Evolutionary conservation across 2,113 vertebrate species (phyloP).

Genomic region (Indicator indicator): DNA sequence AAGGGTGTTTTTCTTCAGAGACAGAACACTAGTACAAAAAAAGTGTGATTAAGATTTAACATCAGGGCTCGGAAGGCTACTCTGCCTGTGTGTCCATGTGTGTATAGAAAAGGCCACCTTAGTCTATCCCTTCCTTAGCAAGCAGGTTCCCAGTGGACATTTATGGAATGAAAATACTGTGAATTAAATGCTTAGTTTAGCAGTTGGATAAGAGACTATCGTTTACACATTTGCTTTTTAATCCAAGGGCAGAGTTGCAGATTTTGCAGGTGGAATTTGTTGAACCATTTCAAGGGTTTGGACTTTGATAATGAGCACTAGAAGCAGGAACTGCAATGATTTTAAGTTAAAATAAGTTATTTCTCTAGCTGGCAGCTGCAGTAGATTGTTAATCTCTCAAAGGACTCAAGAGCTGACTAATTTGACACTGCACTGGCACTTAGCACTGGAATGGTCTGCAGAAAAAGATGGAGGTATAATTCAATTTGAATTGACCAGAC

Average conservation of each 20-base stretch:
- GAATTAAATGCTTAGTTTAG: neutral
- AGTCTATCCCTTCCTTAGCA: neutral
- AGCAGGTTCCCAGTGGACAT: neutral
- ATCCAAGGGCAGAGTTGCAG: neutral
- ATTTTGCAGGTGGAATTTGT: neutral
- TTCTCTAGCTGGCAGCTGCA: constrained; percentile 28
- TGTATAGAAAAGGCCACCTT: neutral
- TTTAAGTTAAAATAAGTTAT: neutral
- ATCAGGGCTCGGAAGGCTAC: neutral
- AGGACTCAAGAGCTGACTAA: neutral
- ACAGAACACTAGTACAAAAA: neutral
- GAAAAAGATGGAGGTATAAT: neutral
- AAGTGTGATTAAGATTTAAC: neutral
- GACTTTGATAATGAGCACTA: neutral
- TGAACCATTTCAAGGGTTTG: neutral
- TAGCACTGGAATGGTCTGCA: constrained; percentile 12
- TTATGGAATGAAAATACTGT: neutral
- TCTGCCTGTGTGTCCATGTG: neutral
- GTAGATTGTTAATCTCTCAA: constrained; percentile 30
- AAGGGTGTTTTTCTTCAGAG: neutral
- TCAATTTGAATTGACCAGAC: constrained; percentile 9
- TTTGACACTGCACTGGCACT: neutral
- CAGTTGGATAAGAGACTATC: neutral
- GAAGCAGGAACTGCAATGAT: neutral
- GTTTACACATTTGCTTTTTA: neutral